Conservation (phyloP, 2,797 vertebrate species). For the Myripristis murdjan region DNA sequence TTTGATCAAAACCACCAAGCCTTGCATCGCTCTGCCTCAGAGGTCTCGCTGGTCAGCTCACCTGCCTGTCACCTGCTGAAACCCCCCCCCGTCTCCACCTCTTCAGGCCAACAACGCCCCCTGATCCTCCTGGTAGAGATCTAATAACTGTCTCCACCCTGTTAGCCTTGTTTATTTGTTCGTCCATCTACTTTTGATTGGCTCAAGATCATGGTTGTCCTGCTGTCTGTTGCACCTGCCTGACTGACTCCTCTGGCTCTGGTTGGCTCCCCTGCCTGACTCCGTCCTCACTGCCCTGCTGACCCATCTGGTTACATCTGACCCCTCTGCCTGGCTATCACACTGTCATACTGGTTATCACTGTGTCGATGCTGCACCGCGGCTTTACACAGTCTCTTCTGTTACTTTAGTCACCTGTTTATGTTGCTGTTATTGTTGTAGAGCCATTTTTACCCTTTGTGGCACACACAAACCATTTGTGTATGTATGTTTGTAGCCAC, state of each 20-base stretch:
- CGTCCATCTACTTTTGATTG: conserved; percentile 20
- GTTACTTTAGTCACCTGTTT: conserved; percentile 39
- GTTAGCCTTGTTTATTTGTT: conserved; percentile 28
- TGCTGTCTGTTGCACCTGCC: conserved; percentile 51
- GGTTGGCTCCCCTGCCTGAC: conserved; percentile 47
- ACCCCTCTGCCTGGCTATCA: conserved; percentile 61
- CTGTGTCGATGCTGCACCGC: too few species aligned
- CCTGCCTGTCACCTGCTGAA: conserved; percentile 60
- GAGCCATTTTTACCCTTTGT: conserved; percentile 32
- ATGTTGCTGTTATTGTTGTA: conserved; percentile 28
- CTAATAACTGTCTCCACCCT: conserved; percentile 24
- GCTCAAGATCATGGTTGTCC: conserved; percentile 54
- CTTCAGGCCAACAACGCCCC: conserved; percentile 43
- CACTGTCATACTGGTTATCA: too few species aligned
- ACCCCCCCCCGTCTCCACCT: conserved; percentile 30
- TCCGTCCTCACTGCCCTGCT: conserved; percentile 64
- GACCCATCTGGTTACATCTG: conserved; percentile 57
- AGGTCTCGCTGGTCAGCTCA: conserved; percentile 56
- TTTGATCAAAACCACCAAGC: conserved; percentile 32
- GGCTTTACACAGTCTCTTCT: conserved; percentile 35
- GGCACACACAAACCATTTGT: conserved; percentile 44
- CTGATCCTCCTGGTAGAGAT: conserved; percentile 55
- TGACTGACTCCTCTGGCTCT: conserved; percentile 65
- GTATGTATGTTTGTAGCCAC: conserved; percentile 19
- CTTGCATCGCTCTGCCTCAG: conserved; percentile 31